phyloP scores from a whole-genome alignment of 2,797 vertebrate genomes.

The Helarctos malayanus region DNA sequence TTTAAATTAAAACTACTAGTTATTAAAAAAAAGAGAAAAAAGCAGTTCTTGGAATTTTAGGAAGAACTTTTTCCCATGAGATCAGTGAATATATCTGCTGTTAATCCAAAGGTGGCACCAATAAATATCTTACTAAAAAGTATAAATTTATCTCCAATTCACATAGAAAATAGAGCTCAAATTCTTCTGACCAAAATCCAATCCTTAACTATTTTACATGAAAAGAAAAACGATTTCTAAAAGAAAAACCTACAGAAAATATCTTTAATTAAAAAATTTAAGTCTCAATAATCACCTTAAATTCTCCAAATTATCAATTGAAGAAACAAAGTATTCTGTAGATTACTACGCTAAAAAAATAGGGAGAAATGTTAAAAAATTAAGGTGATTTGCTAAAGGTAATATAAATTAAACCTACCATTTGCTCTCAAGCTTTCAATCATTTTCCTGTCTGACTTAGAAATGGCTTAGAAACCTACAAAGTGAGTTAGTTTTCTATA shows the following conservation, averaged over 20 bases:
- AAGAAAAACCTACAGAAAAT: constrained; percentile 23
- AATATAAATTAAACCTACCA: constrained; percentile 32
- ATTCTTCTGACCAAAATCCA: constrained; percentile 60
- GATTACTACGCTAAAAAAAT: not conserved
- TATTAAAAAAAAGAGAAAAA: not conserved
- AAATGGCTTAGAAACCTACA: not conserved
- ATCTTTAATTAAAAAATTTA: constrained; percentile 66
- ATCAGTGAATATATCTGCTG: constrained; percentile 72
- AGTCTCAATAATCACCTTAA: constrained; percentile 39
- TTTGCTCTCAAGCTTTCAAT: constrained; percentile 55
- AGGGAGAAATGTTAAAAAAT: not conserved
- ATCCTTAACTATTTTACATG: constrained; percentile 38
- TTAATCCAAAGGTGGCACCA: constrained; percentile 58
- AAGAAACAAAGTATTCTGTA: constrained; percentile 16
- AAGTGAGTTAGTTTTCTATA: constrained; percentile 20
- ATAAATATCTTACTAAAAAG: not conserved
- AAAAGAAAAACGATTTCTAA: not conserved
- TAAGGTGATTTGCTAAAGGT: constrained; percentile 28
- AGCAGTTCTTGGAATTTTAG: constrained; percentile 44
- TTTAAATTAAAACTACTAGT: constrained; percentile 39
- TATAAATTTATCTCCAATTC: constrained; percentile 44
- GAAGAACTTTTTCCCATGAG: constrained; percentile 25
- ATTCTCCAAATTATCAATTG: constrained; percentile 55
- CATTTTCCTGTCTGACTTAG: not conserved
- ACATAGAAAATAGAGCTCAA: constrained; percentile 51